Evolutionary conservation across 2,797 vertebrate genomes (phyloP), one percentile per base, ranked within the genome.

Genomic region (Centroberyx gerrardi): DNA sequence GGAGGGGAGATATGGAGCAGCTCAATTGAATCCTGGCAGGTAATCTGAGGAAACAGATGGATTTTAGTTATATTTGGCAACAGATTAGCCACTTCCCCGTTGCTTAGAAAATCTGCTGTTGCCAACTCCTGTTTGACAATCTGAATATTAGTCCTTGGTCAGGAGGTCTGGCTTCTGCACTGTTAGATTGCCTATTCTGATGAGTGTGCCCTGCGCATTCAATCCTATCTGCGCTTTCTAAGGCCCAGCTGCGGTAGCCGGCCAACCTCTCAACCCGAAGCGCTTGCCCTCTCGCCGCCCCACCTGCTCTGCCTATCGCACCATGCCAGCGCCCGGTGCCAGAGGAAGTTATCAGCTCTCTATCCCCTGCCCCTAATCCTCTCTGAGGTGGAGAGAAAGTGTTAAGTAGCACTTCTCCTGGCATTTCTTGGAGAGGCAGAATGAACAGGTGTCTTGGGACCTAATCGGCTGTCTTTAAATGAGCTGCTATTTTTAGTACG

Each of bases 21-120:
- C 90, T 91, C 84, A 86, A 89, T 92, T 93, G 91, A 92, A 91
- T 91, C 86, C 86, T 93, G 92, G 91, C 90, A 90, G 89, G 92
- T 94, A 92, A 93, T 93, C 92, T 90, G 84, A 90, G 87, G 91
- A 92, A 93, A 91, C 93, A 93, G 94, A 94, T 94, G 94, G 92
- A 92, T 94, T 94, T 92, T 82, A 85, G 90, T 93, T 93, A 93
- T 94, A 92, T 94, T 93, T 93, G 92, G 92, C 90, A 86, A 87
- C 84, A 91, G 93, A 94, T 94, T 93, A 94, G 86, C 87, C 81
- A 86, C 84, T 89, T 88, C 89, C 84, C 82, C 82, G 52, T 87
- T 79, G 87, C 88, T 92, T 84, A 84, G 75, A 91, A 89, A 91
- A 76, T 87, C 78, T 85, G 83, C 85, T 74, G 84, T 86, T 87